Percentiles rank a stretch among this genome's conserved stretches.
Evolutionary conservation across 2,888 invertebrate genomes (phyloP).

Genomic region (Anoncus sp.): DNA sequence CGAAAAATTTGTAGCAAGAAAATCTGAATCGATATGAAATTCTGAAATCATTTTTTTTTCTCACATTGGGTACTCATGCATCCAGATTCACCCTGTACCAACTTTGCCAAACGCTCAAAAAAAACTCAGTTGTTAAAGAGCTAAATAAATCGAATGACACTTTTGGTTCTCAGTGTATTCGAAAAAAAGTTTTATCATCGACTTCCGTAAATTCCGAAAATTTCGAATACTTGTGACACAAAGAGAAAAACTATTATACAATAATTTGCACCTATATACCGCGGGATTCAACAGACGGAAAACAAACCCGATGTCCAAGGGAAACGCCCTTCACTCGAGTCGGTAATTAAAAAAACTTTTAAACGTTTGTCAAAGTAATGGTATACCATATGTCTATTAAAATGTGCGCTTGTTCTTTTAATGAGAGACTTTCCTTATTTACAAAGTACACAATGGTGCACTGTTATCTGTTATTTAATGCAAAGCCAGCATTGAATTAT

Average conservation of each 20-base stretch:
- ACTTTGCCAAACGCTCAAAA: no score
- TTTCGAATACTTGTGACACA: not conserved
- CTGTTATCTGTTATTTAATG: slow-evolving; percentile 32
- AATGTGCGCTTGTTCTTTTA: slow-evolving; percentile 9
- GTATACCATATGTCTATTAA: slow-evolving; percentile 10
- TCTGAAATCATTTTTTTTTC: no score
- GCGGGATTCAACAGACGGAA: not conserved
- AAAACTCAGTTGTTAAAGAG: no score
- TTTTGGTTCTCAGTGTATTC: no score
- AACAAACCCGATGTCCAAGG: not conserved
- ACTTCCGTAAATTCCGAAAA: no score
- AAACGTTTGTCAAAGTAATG: slow-evolving; percentile 21
- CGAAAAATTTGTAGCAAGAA: no score
- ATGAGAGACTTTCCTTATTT: slow-evolving; percentile 14
- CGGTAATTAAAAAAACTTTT: slow-evolving; percentile 12
- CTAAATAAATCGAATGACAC: no score
- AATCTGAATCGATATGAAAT: no score
- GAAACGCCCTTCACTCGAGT: not conserved
- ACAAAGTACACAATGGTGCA: slow-evolving; percentile 10
- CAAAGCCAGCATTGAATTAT: slow-evolving; percentile 49
- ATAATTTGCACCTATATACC: not conserved
- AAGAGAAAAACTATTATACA: not conserved
- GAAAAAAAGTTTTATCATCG: no score
- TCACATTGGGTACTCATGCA: no score
- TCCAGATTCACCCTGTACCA: no score